Percentiles rank a stretch among this genome's conserved stretches.
These are phyloP conservation scores for Kradibia gibbosae DNA, from an alignment of 1,140 invertebrate genomes.

Conservation along the genomic window DNA sequence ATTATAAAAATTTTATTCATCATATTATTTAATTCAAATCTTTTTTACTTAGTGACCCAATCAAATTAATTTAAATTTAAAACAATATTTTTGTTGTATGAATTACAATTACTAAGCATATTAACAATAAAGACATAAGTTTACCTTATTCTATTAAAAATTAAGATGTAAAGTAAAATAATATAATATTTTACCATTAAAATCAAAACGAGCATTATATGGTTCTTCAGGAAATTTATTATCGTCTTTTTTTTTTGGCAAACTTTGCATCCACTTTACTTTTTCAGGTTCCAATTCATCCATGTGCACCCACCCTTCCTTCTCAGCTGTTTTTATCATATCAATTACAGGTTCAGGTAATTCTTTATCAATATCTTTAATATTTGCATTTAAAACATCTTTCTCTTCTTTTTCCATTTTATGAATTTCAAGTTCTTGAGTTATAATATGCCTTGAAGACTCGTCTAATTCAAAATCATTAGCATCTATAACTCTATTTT, in stretches of 20 bases:
- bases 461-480: conserved; percentile 8
- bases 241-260: conserved; percentile 66
- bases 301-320: conserved; percentile 87
- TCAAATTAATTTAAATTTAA: too few species aligned
- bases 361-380: conserved; percentile 44
- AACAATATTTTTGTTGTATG: too few species aligned
- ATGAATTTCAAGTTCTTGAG: background rate
- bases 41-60: too few species aligned
- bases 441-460: background rate
- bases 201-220: conserved; percentile 82
- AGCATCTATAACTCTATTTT: conserved; percentile 16
- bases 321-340: conserved; percentile 75
- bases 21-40: too few species aligned
- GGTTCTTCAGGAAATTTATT: conserved; percentile 70
- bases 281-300: conserved; percentile 87
- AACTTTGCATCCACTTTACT: conserved; percentile 86
- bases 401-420: conserved; percentile 26
- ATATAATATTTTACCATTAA: conserved; percentile 69
- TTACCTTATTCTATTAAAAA: too few species aligned
- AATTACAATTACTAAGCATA: too few species aligned
- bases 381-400: conserved; percentile 40
- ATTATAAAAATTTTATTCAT: too few species aligned
- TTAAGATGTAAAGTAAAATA: too few species aligned
- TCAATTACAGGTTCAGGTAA: conserved; percentile 73
- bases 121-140: too few species aligned